Evolutionary conservation across 2,113 vertebrate genomes (phyloP), one percentile per base, ranked within the genome.

Genomic region (Pseudopipra pipra): DNA sequence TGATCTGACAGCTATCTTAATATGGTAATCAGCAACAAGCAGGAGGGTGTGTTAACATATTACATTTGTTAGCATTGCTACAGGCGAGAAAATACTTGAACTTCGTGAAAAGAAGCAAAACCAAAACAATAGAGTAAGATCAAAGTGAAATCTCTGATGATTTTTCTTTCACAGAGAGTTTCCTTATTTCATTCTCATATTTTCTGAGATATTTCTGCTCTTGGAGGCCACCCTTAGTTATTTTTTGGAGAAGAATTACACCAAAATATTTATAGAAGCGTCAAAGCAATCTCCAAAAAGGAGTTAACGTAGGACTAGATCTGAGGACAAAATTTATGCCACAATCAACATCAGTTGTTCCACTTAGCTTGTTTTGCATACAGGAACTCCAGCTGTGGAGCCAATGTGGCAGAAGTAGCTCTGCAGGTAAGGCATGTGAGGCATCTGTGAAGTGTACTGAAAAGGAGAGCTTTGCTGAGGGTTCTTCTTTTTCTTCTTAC

Each of bases 121-220:
- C 65, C 86, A 89, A 95, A 97, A 97, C 95, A 94, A 86, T 59
- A 62, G 77, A 56, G 85, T 72, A 85, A 95, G 82, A 94, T 96
- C 89, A 96, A 97, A 96, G 70, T 81, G 61, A 41, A 94, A 78
- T 75, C 81, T 75, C 63, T 59, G 51, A 44, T 55, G 62, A 46
- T 85, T 85, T 76, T 70, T 52, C 79, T 95, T 80, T 90, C 46
- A 63, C 31, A 46, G 74, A 78, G 28, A 74, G 66, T 77, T 84
- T 94, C 24, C 27, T 76, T 65, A 49, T 62, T 91, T 93, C 19
- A 44, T 63, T 74, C 51, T 91, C 23, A 7, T 49, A 31, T 51
- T 51, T 93, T 70, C 35, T 8, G n/a, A 80, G 77, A 62, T 16
- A 65, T 54, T 76, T 75, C 70, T 92, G 39, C 35, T 86, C 70